Evolutionary conservation across 2,888 invertebrate species (phyloP), one percentile per base, ranked within the genome.

Genomic region (Rotaria socialis): DNA sequence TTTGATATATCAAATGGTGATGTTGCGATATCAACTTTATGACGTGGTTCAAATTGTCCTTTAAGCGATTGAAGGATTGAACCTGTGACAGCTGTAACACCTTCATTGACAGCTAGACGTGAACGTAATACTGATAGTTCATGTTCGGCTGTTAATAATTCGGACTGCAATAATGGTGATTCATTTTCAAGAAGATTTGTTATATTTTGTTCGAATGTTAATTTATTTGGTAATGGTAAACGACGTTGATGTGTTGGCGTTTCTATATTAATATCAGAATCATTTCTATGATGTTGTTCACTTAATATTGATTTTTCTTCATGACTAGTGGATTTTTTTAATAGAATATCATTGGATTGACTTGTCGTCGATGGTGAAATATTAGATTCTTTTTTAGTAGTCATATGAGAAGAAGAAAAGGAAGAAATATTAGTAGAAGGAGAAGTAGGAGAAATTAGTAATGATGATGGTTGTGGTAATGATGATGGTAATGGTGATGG

Each of bases 91-190:
- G 85, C 86, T 24, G 58, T 84, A 6, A 86, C 85, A 22, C 58
- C 75, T 50, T 86, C 86, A 35, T 85, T 74, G 50, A 86, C 85
- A 35, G 75, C 85, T 50, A 86, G 41, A 11, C 85, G 55, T 50
- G 85, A 84, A 35, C 55, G 43, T 47, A 86, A 84, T 41, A 75
- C 85, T 27, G 85, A 75, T 75, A 86, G 41, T 80, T 86, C 75
- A 27, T 86, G 85, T 50, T 60, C 86, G 24, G 86, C 85, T 55
- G 85, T 86, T 52, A 86, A 58, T 43, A 86, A 47, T 80, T 86
- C 86, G 2, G 75, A 55, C 47, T 86, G 85, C 24, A 86, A 56
- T 43, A 86, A 75, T 22, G 86, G 86, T 7, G 86, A 86, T 85
- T 86, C 85, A 60, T 86, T 85, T 85, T 86, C 86, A 52, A 86